These are phyloP conservation scores for Endotricha flammealis DNA, from an alignment of 2,888 invertebrate species.

Conservation along the genomic window DNA sequence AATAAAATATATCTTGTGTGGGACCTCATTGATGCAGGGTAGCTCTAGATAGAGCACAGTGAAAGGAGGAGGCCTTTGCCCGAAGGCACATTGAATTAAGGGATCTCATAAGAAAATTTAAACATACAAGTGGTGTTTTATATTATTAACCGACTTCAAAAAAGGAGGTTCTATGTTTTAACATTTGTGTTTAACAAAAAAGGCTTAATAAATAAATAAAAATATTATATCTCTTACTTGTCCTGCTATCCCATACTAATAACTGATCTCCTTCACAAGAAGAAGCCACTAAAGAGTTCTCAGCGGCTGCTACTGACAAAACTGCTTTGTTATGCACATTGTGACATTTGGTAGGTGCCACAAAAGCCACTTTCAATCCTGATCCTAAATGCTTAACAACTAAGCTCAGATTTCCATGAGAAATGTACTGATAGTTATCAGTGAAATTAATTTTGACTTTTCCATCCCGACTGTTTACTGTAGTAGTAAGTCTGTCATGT, in stretches of 20 bases:
- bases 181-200: no score
- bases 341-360: conserved; percentile 69
- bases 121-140: no score
- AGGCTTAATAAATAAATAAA: no score
- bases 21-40: no score
- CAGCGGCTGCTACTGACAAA: conserved; percentile 77
- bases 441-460: conserved; percentile 61
- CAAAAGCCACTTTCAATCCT: conserved; percentile 64
- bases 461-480: conserved; percentile 44
- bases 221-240: no score
- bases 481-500: conserved; percentile 58
- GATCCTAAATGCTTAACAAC: conserved; percentile 63
- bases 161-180: no score
- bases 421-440: conserved; percentile 57
- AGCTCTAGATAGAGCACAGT: no score
- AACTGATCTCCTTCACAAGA: conserved; percentile 79
- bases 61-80: no score
- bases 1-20: no score
- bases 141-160: not conserved
- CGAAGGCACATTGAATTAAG: no score
- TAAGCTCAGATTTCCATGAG: conserved; percentile 55
- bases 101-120: no score
- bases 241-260: conserved; percentile 81
- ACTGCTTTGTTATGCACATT: conserved; percentile 69
- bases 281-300: conserved; percentile 80